These are phyloP conservation scores for Nymphalis polychloros DNA, from an alignment of 2,888 invertebrate species.

Conservation along the genomic window DNA sequence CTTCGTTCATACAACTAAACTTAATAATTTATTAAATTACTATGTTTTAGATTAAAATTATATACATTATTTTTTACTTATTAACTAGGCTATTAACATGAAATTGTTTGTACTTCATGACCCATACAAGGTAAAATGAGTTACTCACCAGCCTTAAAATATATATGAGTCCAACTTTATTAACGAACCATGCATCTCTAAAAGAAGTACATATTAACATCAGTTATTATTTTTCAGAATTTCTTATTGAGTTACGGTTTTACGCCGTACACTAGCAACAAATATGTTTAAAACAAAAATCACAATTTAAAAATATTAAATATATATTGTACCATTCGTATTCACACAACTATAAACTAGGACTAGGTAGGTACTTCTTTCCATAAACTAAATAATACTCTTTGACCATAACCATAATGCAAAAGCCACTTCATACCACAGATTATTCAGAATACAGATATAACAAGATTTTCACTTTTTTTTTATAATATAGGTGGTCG, in stretches of 20 bases:
- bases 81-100: neutral
- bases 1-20: too few species aligned
- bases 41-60: neutral
- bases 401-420: too few species aligned
- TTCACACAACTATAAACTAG: neutral
- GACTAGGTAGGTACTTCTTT: too few species aligned
- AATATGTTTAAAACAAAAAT: neutral
- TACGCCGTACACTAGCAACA: neutral
- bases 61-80: neutral
- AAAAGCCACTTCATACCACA: too few species aligned
- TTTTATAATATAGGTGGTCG: too few species aligned
- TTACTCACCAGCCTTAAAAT: conserved; percentile 19
- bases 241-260: neutral
- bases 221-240: neutral
- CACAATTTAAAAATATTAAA: conserved; percentile 2
- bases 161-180: conserved; percentile 5
- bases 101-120: conserved; percentile 3
- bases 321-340: conserved; percentile 6
- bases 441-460: too few species aligned
- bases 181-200: conserved; percentile 6
- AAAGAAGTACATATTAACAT: neutral
- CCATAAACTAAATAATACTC: too few species aligned
- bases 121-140: conserved; percentile 23
- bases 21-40: too few species aligned
- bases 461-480: too few species aligned